Evolutionary conservation across 1,140 invertebrate species (phyloP).

Genomic region (Megalopta genalis): DNA sequence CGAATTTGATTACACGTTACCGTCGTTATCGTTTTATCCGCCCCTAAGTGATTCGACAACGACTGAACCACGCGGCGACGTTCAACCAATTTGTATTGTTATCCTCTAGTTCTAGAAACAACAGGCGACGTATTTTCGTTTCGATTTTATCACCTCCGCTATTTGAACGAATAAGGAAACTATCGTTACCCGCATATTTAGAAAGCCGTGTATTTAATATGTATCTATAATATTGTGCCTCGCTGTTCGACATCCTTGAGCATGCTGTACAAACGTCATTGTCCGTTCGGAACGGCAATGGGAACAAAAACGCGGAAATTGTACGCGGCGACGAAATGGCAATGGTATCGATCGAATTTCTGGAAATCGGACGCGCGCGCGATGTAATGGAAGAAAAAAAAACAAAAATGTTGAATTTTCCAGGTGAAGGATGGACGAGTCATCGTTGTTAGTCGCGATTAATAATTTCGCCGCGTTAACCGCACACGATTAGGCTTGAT

Average conservation of each 20-base stretch:
- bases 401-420: background rate
- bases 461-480: conserved; percentile 31
- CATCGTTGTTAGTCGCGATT: background rate
- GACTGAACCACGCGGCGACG: no score
- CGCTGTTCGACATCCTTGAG: background rate
- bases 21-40: no score
- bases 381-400: background rate
- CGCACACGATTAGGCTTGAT: conserved; percentile 22
- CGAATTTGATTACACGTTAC: no score
- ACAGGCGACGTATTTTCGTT: background rate
- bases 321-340: background rate
- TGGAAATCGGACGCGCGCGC: background rate
- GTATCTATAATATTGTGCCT: conserved; percentile 9
- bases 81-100: no score
- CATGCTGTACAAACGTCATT: conserved; percentile 8
- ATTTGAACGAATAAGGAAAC: background rate
- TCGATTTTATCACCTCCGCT: background rate
- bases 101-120: background rate
- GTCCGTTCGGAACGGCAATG: conserved; percentile 2
- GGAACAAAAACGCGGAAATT: conserved; percentile 11
- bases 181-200: background rate
- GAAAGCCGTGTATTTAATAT: background rate
- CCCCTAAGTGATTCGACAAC: no score
- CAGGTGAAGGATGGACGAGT: background rate
- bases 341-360: background rate